Evolutionary conservation across 2,113 vertebrate species (phyloP).

Genomic region (Cyanoliseus patagonus): DNA sequence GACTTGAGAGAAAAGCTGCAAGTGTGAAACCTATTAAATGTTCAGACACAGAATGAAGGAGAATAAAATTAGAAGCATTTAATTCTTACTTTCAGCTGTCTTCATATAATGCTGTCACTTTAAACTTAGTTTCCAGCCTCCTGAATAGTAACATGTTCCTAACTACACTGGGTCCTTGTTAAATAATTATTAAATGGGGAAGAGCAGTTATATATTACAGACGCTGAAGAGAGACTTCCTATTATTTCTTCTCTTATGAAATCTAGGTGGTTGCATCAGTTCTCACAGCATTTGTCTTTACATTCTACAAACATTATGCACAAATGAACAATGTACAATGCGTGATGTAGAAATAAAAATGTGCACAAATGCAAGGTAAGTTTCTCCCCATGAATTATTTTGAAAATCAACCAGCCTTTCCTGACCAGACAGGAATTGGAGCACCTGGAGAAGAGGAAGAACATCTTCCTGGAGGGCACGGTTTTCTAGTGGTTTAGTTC

Average conservation of each 20-base stretch:
- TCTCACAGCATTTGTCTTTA: background rate
- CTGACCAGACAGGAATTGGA: background rate
- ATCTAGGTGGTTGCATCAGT: background rate
- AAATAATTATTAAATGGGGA: background rate
- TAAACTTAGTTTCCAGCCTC: background rate
- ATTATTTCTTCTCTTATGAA: background rate
- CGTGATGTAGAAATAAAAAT: background rate
- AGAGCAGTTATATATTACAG: background rate
- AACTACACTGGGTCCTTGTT: background rate
- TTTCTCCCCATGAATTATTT: background rate
- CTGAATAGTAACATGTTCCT: background rate
- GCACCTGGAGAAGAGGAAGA: background rate
- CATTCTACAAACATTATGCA: background rate
- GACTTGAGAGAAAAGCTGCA: background rate
- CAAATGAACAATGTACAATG: background rate
- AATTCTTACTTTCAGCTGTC: background rate
- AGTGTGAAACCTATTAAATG: background rate
- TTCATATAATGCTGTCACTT: background rate
- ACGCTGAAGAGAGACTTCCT: background rate
- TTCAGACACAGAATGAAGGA: background rate
- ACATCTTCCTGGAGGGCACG: background rate
- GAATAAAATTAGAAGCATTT: background rate
- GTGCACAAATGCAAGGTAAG: background rate
- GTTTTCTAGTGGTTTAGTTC: background rate
- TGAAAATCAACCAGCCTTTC: background rate